Evolutionary conservation across 1,140 invertebrate species (phyloP).

Genomic region (Penaeus japonicus): DNA sequence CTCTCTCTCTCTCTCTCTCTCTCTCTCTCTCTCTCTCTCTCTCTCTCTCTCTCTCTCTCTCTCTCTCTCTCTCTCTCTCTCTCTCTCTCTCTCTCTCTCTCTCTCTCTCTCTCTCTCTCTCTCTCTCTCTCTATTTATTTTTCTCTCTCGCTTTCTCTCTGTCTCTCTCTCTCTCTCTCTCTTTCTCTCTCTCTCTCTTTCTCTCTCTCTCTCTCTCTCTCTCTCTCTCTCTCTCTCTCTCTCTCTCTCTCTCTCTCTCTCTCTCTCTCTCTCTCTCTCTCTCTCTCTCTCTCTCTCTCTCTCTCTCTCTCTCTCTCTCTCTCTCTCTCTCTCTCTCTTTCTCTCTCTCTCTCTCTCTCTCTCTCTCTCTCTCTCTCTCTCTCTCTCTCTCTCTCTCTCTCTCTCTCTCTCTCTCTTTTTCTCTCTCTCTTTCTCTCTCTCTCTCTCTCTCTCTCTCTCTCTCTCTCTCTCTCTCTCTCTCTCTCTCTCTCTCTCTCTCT

Average conservation of each 20-base stretch:
- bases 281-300: neutral
- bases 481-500: neutral
- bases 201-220: neutral
- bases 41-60: neutral
- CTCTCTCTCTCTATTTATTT: neutral
- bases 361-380: neutral
- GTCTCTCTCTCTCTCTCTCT: conserved; percentile 1
- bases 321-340: too few relatives aligned
- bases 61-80: neutral
- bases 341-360: neutral
- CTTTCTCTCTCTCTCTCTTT: neutral
- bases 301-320: neutral
- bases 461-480: conserved; percentile 1
- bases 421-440: neutral
- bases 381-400: neutral
- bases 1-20: conserved; percentile 28
- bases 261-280: conserved; percentile 28
- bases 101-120: neutral
- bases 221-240: conserved; percentile 2
- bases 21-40: conserved; percentile 2
- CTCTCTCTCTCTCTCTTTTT: neutral
- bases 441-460: neutral
- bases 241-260: conserved; percentile 21
- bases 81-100: neutral
- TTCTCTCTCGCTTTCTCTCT: neutral